Percentiles rank a stretch among this genome's conserved stretches.
phyloP scores from a whole-genome alignment of 2,888 invertebrate species.

The Rhimphoctona megacephalus region DNA sequence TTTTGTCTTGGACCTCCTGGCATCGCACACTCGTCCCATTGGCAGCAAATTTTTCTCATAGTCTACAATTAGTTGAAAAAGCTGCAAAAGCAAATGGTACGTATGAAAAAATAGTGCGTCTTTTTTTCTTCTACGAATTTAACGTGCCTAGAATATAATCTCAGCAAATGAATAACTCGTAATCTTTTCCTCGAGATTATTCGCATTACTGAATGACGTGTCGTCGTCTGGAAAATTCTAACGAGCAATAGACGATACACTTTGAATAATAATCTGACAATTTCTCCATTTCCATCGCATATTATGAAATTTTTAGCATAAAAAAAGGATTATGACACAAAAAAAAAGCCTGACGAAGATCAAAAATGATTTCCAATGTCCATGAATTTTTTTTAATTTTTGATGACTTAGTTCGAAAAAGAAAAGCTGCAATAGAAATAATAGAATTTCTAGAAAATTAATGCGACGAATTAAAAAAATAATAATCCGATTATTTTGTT shows the following conservation, averaged over 20 bases:
- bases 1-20: constrained; percentile 78
- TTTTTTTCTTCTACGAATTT: not conserved
- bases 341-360: not conserved
- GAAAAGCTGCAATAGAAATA: no score
- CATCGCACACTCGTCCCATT: constrained; percentile 74
- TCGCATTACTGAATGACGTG: constrained; percentile 8
- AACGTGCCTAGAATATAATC: not conserved
- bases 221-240: not conserved
- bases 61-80: constrained; percentile 73
- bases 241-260: not conserved
- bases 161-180: not conserved
- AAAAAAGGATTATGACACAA: not conserved
- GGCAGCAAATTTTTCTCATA: constrained; percentile 74
- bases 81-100: constrained; percentile 80
- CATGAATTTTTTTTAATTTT: no score
- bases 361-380: not conserved
- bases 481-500: not conserved
- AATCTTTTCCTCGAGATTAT: constrained; percentile 25
- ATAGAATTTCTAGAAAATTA: no score
- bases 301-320: not conserved
- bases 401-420: no score
- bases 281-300: not conserved
- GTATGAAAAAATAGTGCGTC: constrained; percentile 42
- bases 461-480: no score
- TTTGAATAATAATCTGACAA: constrained; percentile 18